Percentiles rank a stretch among this genome's conserved stretches.
Conservation (phyloP, 2,888 invertebrate genomes). For the Rhagophthalmus giganteus region DNA sequence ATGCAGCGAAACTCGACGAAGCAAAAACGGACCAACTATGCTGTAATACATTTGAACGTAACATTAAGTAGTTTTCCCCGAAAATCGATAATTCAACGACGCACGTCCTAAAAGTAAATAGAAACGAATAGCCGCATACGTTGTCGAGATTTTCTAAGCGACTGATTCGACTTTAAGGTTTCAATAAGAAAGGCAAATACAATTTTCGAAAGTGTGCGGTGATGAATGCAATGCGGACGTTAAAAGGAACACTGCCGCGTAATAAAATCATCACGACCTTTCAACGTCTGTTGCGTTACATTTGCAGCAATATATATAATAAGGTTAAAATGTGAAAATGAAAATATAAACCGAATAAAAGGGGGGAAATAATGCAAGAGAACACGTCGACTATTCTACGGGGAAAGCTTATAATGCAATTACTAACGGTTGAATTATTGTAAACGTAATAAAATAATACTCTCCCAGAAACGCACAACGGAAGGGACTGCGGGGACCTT, state of each 20-base stretch:
- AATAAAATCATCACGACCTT: conserved; percentile 12
- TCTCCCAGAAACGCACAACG: too few species aligned
- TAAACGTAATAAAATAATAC: too few species aligned
- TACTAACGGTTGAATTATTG: too few species aligned
- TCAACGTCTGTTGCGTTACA: conserved; percentile 6
- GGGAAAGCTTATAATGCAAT: too few species aligned
- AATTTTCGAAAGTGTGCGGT: conserved; percentile 50
- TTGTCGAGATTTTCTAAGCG: conserved; percentile 40
- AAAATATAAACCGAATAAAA: neutral
- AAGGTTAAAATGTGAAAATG: conserved; percentile 1
- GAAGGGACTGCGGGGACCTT: too few species aligned
- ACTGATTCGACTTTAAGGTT: conserved; percentile 37
- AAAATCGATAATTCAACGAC: conserved; percentile 13
- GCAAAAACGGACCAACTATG: conserved; percentile 51
- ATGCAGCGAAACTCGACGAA: conserved; percentile 48
- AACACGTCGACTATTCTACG: too few species aligned
- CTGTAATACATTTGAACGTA: conserved; percentile 19
- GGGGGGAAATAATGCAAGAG: neutral
- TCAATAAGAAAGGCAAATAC: conserved; percentile 54
- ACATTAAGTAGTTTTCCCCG: conserved; percentile 10
- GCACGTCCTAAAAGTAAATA: conserved; percentile 34
- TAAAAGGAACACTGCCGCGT: conserved; percentile 25
- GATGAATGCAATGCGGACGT: conserved; percentile 22
- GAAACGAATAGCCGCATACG: conserved; percentile 43
- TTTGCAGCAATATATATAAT: conserved; percentile 3